Percentiles rank a stretch among this genome's conserved stretches.
phyloP scores from a whole-genome alignment of 2,888 invertebrate species.

The Gymnocheta viridis region DNA sequence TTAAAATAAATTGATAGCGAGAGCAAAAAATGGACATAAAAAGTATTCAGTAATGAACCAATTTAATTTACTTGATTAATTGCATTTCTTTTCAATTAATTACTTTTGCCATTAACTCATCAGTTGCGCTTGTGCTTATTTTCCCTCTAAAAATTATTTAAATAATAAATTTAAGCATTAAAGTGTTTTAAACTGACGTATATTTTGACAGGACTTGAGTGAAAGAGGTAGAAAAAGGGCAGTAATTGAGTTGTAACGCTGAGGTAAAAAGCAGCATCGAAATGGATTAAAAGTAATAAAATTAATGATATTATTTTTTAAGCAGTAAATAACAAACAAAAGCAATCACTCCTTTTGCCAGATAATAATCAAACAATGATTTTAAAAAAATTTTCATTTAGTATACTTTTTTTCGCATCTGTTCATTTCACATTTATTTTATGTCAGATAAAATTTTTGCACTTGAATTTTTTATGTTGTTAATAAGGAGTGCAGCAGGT shows the following conservation, averaged over 20 bases:
- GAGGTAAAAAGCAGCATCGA: neutral
- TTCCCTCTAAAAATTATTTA: neutral
- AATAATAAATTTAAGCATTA: slow-evolving; percentile 26
- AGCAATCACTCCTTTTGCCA: neutral
- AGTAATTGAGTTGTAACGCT: neutral
- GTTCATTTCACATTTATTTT: neutral
- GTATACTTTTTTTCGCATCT: neutral
- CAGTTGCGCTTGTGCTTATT: neutral
- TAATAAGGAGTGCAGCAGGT: neutral
- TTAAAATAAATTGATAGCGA: slow-evolving; percentile 30
- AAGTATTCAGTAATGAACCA: slow-evolving; percentile 5
- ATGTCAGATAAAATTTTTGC: neutral
- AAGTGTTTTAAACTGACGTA: slow-evolving; percentile 1
- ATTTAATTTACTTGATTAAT: slow-evolving; percentile 53
- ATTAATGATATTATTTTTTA: neutral
- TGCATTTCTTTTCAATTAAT: slow-evolving; percentile 46
- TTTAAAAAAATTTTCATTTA: neutral
- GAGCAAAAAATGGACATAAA: neutral
- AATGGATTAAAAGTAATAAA: slow-evolving; percentile 15
- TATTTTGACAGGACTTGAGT: neutral
- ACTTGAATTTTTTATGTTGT: neutral
- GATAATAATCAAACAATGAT: neutral
- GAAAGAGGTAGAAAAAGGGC: neutral
- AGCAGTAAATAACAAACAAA: neutral
- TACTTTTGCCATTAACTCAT: slow-evolving; percentile 21